Evolutionary conservation across 2,888 invertebrate species (phyloP).

Genomic region (Dione juno): DNA sequence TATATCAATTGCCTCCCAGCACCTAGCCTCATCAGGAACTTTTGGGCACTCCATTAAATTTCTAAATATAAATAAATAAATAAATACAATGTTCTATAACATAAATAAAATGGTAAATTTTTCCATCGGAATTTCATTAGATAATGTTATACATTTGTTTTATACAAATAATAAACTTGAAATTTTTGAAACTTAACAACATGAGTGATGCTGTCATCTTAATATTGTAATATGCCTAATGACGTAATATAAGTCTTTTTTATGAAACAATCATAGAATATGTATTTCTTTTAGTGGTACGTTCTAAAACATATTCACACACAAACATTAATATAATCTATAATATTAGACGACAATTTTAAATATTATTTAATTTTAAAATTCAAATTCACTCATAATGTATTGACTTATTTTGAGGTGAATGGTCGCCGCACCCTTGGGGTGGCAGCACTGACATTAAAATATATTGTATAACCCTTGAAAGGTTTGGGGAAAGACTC

Average conservation of each 20-base stretch:
- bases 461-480: constrained; percentile 35
- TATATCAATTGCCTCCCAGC: constrained; percentile 60
- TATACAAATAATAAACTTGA: constrained; percentile 1
- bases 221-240: not conserved
- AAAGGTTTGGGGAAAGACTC: constrained; percentile 19
- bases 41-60: constrained; percentile 46
- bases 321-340: not conserved
- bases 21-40: constrained; percentile 46
- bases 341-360: not conserved
- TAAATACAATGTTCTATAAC: not conserved
- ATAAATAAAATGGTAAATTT: not conserved
- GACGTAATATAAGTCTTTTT: not conserved
- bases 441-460: constrained; percentile 34
- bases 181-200: constrained; percentile 2
- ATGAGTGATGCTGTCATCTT: constrained; percentile 8
- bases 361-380: constrained; percentile 3
- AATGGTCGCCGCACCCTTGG: constrained; percentile 65
- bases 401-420: constrained; percentile 53
- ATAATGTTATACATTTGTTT: not conserved
- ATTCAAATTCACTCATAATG: constrained; percentile 12
- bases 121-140: not conserved
- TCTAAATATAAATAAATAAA: constrained; percentile 1
- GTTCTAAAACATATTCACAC: not conserved
- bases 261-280: not conserved
- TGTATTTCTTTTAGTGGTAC: not conserved